phyloP scores from a whole-genome alignment of 53 echinoderm and acorn worm species.

The Arbacia lixula region DNA sequence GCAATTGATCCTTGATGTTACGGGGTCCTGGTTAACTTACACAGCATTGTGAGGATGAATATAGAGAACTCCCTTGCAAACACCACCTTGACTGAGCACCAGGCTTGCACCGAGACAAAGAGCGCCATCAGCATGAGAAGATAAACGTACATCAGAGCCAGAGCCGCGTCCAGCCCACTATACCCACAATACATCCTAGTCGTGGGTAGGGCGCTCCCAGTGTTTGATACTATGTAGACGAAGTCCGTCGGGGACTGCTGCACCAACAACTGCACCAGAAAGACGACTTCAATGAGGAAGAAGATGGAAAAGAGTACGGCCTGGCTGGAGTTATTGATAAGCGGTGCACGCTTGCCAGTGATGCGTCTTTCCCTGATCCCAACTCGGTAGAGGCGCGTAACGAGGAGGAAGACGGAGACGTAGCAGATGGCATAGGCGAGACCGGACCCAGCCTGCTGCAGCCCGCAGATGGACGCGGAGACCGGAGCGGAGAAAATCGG shows the following conservation, averaged over 20 bases:
- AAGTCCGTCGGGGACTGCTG: constrained; percentile 57
- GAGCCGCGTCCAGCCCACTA: constrained; percentile 18
- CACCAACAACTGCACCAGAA: constrained; percentile 63
- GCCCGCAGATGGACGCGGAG: constrained; percentile 41
- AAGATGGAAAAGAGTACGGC: constrained; percentile 56
- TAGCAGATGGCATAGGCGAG: constrained; percentile 58
- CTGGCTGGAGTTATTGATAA: constrained; percentile 67
- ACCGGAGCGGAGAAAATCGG: constrained; percentile 48
- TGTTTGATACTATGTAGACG: not conserved
- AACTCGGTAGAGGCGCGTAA: constrained; percentile 67
- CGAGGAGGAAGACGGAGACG: constrained; percentile 67
- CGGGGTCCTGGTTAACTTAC: constrained; percentile 44
- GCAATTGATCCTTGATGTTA: too few species aligned
- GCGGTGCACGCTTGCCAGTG: constrained; percentile 55
- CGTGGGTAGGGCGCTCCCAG: not conserved
- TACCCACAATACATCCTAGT: constrained; percentile 32
- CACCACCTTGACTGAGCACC: constrained; percentile 62
- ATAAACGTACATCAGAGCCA: constrained; percentile 66
- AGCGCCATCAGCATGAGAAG: constrained; percentile 60
- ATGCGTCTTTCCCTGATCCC: constrained; percentile 64
- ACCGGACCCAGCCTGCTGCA: constrained; percentile 52
- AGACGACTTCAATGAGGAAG: constrained; percentile 51
- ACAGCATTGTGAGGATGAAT: constrained; percentile 10
- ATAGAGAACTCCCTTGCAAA: constrained; percentile 51
- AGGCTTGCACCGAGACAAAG: constrained; percentile 53